Evolutionary conservation across 2,797 vertebrate species (phyloP), one percentile per base, ranked within the genome.

Genomic region (Sebastes cheni): DNA sequence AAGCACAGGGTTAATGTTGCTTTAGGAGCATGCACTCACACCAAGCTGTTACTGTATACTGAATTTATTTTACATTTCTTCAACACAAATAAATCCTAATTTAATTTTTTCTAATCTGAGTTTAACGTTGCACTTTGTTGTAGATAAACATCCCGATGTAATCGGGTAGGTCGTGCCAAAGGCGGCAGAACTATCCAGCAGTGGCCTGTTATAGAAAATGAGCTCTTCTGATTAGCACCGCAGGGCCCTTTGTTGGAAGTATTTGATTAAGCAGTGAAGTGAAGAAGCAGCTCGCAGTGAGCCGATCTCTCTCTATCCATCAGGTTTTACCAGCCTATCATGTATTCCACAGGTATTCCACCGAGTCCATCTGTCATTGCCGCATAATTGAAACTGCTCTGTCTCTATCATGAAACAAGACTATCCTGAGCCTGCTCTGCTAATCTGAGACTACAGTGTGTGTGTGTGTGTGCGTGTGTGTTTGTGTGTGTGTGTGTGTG

Each of bases 221-320:
- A 85, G 34, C 61, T 8, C 54, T 20, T 79, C 70, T 85, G 72
- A 84, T 87, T 60, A 83, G 76, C 75, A 54, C 89, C 5, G 22
- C 75, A 30, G 85, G 77, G 76, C 68, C 54, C 8, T 86, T 80
- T 72, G 73, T 60, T 76, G 76, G 67, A 86, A 42, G 52, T 68
- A 56, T 90, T 88, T 88, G 80, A 88, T 87, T 77, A 85, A 72
- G 76, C 61, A 39, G 67, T 55, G 75, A 81, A 72, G 32, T 83
- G 77, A 76, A 84, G 61, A 82, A 82, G 69, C 16, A 25, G 60
- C 70, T 73, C 56, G 12, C 29, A 67, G 68, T 65, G 27, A 75
- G 42, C 68, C 22, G 1, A 29, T 68, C 42, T 61, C 64, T 72
- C 67, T 80, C 62, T 3, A 42, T 87, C 84, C 82, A 59, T 88